phyloP scores from a whole-genome alignment of 2,888 invertebrate genomes.

The Apodemia hepburni region DNA sequence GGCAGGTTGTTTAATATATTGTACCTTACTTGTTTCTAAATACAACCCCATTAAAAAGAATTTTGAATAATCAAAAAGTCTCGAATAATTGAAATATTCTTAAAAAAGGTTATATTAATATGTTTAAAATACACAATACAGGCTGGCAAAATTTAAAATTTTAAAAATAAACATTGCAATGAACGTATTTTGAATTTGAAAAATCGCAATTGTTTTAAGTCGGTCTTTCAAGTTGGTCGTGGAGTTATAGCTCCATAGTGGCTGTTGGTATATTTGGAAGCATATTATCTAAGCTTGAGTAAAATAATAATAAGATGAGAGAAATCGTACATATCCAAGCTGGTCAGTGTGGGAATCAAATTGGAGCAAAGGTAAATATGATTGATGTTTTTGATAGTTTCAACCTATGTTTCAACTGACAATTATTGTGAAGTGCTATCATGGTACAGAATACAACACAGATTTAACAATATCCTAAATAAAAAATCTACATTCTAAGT shows the following conservation, averaged over 20 bases:
- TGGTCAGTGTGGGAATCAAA: slow-evolving; percentile 86
- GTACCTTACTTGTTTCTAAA: too few species aligned
- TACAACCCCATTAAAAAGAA: too few species aligned
- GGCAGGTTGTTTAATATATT: too few species aligned
- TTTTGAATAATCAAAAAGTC: too few species aligned
- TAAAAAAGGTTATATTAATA: too few species aligned
- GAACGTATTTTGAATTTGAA: slow-evolving; percentile 27
- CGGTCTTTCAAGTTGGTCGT: slow-evolving; percentile 53
- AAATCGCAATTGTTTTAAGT: slow-evolving; percentile 53
- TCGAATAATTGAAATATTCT: too few species aligned
- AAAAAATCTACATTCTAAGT: too few species aligned
- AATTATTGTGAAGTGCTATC: too few species aligned
- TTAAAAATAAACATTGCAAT: slow-evolving; percentile 17
- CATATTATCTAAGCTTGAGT: slow-evolving; percentile 40
- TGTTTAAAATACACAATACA: too few species aligned
- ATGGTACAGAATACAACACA: too few species aligned
- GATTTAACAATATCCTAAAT: too few species aligned
- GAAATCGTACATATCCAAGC: slow-evolving; percentile 91
- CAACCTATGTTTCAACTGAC: too few species aligned
- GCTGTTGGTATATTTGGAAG: slow-evolving; percentile 31
- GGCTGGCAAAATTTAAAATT: not conserved
- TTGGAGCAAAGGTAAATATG: slow-evolving; percentile 65
- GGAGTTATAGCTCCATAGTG: slow-evolving; percentile 31
- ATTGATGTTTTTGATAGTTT: not conserved
- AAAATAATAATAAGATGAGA: slow-evolving; percentile 78